These are phyloP conservation scores for Macrochelys suwanniensis DNA, from an alignment of 2,797 vertebrate species.

Conservation along the genomic window DNA sequence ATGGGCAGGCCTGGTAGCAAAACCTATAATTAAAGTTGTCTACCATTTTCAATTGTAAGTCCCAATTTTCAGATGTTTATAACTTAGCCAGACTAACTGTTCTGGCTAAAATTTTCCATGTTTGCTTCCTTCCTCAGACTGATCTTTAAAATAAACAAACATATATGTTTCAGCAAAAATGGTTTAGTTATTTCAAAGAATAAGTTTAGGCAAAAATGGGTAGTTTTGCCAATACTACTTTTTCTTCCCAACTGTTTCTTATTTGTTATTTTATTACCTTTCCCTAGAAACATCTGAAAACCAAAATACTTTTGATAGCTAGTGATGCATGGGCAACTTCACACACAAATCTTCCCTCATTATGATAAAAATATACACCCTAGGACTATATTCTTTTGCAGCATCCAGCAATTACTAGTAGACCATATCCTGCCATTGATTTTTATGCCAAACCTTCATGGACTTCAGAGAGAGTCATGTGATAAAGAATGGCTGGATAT, in stretches of 20 bases:
- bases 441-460: background rate
- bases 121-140: background rate
- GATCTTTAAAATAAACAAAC: too few species aligned
- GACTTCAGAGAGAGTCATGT: background rate
- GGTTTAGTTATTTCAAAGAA: background rate
- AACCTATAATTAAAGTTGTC: rapidly evolving
- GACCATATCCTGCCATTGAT: background rate
- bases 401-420: background rate
- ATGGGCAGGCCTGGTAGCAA: rapidly evolving
- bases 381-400: background rate
- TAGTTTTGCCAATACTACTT: background rate
- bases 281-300: background rate
- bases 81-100: background rate
- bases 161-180: rapidly evolving
- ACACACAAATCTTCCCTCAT: background rate
- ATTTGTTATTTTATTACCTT: background rate
- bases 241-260: background rate
- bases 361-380: background rate
- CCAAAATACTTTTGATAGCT: background rate
- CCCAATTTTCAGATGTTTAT: background rate
- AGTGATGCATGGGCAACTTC: background rate
- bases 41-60: background rate
- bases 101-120: background rate
- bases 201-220: background rate
- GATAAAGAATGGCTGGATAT: background rate